Conservation (phyloP, 2,888 invertebrate genomes). For the Cyrtodaria siliqua region DNA sequence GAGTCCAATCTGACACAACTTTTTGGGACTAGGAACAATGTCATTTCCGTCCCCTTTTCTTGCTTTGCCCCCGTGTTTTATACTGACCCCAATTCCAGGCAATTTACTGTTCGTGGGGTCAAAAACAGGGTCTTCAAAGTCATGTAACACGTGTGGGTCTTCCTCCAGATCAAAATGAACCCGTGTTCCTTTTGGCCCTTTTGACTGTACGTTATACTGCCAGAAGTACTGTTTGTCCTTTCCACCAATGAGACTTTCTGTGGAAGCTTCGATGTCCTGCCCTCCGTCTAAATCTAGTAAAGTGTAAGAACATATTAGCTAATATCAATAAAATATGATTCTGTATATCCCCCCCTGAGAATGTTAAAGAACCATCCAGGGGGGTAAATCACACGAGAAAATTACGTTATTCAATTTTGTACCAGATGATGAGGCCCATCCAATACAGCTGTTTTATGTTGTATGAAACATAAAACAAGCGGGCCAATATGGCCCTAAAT, state of each 20-base stretch:
- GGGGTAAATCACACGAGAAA: no score
- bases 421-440: no score
- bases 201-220: constrained; percentile 99
- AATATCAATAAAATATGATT: no score
- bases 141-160: constrained; percentile 96
- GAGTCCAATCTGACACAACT: constrained; percentile 95
- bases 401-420: no score
- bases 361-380: no score
- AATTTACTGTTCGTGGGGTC: constrained; percentile 89
- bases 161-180: constrained; percentile 88
- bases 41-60: constrained; percentile 99
- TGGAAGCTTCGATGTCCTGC: constrained; percentile 50
- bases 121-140: constrained; percentile 98
- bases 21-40: constrained; percentile 97
- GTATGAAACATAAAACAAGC: no score
- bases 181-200: constrained; percentile 98
- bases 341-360: no score
- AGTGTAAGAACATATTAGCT: no score
- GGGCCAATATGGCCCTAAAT: no score
- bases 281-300: constrained; percentile 66
- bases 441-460: no score
- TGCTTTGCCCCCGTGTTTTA: constrained; percentile 88
- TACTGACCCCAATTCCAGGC: constrained; percentile 67
- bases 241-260: constrained; percentile 51
- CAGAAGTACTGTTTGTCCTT: constrained; percentile 91